These are phyloP conservation scores for Arbacia lixula DNA, from an alignment of 53 echinoderm and acorn worm genomes.

Conservation along the genomic window DNA sequence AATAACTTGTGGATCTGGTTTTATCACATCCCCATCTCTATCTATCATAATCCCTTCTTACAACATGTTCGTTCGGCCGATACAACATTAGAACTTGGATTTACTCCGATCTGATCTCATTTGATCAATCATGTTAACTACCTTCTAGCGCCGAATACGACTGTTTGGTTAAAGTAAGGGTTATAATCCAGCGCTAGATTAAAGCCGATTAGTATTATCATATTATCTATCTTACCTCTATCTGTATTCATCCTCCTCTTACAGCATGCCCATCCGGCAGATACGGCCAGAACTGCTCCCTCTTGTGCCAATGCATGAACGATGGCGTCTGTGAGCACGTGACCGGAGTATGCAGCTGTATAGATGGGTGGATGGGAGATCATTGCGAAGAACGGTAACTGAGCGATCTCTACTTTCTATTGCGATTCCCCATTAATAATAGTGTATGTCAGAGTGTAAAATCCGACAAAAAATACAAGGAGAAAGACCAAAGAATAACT, in stretches of 20 bases:
- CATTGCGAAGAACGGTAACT: constrained; percentile 38
- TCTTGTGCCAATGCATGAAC: constrained; percentile 13
- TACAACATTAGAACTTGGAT: not conserved
- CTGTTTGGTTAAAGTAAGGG: no score
- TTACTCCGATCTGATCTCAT: not conserved
- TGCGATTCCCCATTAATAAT: no score
- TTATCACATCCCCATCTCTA: no score
- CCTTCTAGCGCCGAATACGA: no score
- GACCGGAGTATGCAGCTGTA: constrained; percentile 24
- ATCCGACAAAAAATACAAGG: no score
- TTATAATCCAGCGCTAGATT: no score
- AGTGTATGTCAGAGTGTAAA: no score
- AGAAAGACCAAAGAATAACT: no score
- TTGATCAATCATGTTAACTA: not conserved
- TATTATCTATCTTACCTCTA: not conserved
- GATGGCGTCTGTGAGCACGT: constrained; percentile 14
- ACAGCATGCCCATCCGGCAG: constrained; percentile 10
- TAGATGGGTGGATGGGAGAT: constrained; percentile 12
- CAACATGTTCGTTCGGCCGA: no score
- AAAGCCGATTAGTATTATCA: no score
- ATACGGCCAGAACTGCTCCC: constrained; percentile 31
- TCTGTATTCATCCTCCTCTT: not conserved
- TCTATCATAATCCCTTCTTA: no score
- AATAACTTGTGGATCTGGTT: no score
- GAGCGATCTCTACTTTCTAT: not conserved